Evolutionary conservation across 2,888 invertebrate genomes (phyloP).

Genomic region (Mycalesis mineus): DNA sequence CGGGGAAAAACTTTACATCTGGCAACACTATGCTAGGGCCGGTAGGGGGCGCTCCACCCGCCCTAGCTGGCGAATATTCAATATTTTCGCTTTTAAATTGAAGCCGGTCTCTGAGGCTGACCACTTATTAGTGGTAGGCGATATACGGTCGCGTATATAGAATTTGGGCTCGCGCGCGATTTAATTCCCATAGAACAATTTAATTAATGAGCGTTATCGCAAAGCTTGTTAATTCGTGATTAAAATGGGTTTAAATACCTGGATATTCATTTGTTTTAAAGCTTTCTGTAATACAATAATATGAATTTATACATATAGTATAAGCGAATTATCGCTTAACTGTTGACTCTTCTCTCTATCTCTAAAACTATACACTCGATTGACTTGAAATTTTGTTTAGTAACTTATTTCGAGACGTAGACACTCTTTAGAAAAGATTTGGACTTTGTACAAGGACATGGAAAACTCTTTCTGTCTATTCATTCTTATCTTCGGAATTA

Average conservation of each 20-base stretch:
- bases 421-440: too few relatives aligned
- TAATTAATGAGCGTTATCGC: conserved; percentile 1
- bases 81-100: conserved; percentile 12
- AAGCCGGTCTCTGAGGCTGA: conserved; percentile 5
- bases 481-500: too few relatives aligned
- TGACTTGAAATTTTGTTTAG: too few relatives aligned
- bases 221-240: background rate
- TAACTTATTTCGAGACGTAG: too few relatives aligned
- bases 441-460: too few relatives aligned
- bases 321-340: too few relatives aligned
- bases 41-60: background rate
- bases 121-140: conserved; percentile 14
- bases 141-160: conserved; percentile 6
- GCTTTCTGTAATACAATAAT: background rate
- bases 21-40: too few relatives aligned
- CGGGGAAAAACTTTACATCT: too few relatives aligned
- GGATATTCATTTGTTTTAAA: background rate
- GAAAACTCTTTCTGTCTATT: too few relatives aligned
- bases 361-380: too few relatives aligned
- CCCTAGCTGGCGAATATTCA: conserved; percentile 9
- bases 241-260: background rate
- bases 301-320: too few relatives aligned
- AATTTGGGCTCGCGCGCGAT: background rate
- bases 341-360: too few relatives aligned
- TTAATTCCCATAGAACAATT: conserved; percentile 6